Evolutionary conservation across 1,140 invertebrate genomes (phyloP).

Genomic region (Hydropsyche tenuis): DNA sequence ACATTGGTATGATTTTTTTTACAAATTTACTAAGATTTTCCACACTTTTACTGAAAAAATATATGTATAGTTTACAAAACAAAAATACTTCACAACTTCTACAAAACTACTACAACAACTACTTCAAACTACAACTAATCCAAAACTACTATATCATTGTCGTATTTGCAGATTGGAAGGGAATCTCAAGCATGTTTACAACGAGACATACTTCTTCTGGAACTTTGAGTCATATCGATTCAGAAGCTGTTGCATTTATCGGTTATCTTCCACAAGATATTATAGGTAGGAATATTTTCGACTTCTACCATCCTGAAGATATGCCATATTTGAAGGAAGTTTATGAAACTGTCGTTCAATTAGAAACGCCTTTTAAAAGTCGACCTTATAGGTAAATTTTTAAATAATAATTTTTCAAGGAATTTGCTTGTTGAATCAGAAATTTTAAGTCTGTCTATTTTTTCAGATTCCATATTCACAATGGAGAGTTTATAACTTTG

Average conservation of each 20-base stretch:
- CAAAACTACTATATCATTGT: too few relatives aligned
- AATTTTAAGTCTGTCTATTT: neutral
- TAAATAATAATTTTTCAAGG: neutral
- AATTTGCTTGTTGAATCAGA: conserved; percentile 10
- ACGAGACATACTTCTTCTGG: conserved; percentile 79
- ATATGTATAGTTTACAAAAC: too few relatives aligned
- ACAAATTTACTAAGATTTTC: conserved; percentile 9
- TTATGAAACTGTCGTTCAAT: conserved; percentile 79
- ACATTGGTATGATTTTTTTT: conserved; percentile 68
- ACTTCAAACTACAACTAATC: too few relatives aligned
- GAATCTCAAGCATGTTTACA: conserved; percentile 64
- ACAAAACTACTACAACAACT: too few relatives aligned
- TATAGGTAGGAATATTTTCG: conserved; percentile 79
- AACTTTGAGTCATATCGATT: conserved; percentile 77
- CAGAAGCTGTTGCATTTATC: conserved; percentile 78
- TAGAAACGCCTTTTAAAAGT: conserved; percentile 69
- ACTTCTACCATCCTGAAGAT: conserved; percentile 90
- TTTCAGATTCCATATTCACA: conserved; percentile 77
- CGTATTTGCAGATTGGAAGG: neutral
- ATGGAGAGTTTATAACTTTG: conserved; percentile 80
- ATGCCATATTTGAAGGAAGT: conserved; percentile 78
- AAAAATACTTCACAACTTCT: too few relatives aligned
- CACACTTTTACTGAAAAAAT: too few relatives aligned
- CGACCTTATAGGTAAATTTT: conserved; percentile 67
- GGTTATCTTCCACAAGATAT: conserved; percentile 91